phyloP scores from a whole-genome alignment of 2,888 invertebrate genomes.

The Hemicrepidius hirtus region DNA sequence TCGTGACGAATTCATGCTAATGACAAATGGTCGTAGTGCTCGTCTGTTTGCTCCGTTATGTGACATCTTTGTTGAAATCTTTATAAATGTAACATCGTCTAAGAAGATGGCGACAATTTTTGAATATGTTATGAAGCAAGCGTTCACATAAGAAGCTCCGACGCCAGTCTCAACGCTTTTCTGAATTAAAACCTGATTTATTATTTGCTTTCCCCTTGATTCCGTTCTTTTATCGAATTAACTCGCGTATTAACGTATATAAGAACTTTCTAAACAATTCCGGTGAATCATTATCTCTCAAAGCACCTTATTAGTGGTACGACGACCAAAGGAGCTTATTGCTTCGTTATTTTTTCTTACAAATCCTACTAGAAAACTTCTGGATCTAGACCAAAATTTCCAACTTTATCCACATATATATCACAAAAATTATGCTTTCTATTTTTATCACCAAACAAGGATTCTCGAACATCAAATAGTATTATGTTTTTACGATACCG shows the following conservation, averaged over 20 bases:
- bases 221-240: constrained; percentile 37
- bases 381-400: background rate
- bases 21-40: constrained; percentile 47
- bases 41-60: constrained; percentile 42
- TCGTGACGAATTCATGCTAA: constrained; percentile 46
- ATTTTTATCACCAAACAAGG: too few species aligned
- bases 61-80: constrained; percentile 49
- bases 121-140: constrained; percentile 55
- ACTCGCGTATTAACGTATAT: constrained; percentile 33
- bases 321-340: background rate
- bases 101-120: constrained; percentile 55
- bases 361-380: background rate
- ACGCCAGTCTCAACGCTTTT: constrained; percentile 51
- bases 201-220: constrained; percentile 38
- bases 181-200: constrained; percentile 51
- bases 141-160: constrained; percentile 48
- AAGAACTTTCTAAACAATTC: constrained; percentile 19
- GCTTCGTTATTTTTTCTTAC: background rate
- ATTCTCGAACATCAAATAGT: too few species aligned
- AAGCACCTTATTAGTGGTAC: constrained; percentile 10
- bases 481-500: too few species aligned
- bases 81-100: constrained; percentile 53
- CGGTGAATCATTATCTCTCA: background rate
- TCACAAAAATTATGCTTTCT: too few species aligned
- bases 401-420: background rate